Conservation (phyloP, 2,113 vertebrate species). For the Erinaceus europaeus region DNA sequence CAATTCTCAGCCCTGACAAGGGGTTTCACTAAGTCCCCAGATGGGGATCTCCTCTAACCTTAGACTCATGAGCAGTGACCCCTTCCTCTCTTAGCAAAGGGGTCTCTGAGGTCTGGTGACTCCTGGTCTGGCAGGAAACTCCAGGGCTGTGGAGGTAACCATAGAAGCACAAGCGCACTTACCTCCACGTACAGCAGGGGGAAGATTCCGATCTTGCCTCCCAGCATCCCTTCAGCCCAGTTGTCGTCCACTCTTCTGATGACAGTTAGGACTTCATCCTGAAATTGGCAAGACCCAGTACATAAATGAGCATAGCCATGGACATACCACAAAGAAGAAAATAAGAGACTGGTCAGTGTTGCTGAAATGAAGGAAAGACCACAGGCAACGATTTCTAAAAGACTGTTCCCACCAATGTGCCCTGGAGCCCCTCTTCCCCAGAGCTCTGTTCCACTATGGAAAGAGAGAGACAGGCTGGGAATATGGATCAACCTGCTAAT, state of each 20-base stretch:
- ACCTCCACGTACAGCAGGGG: slow-evolving; percentile 98
- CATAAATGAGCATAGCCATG: not conserved
- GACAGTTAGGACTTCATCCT: slow-evolving; percentile 98
- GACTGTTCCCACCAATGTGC: no score
- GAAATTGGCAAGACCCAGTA: slow-evolving; percentile 56
- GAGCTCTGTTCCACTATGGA: no score
- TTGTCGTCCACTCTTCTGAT: slow-evolving; percentile 99
- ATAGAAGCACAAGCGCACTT: slow-evolving; percentile 47
- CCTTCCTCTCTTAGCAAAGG: not conserved
- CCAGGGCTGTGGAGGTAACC: not conserved
- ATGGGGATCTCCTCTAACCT: not conserved
- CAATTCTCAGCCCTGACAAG: not conserved
- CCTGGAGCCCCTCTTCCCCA: no score
- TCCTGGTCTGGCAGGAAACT: not conserved
- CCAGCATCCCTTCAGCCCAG: slow-evolving; percentile 99
- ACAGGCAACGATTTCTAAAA: not conserved
- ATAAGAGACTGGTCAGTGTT: not conserved
- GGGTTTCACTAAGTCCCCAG: not conserved
- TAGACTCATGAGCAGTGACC: not conserved
- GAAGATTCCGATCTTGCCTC: slow-evolving; percentile 98
- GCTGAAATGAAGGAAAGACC: not conserved
- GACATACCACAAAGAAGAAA: not conserved
- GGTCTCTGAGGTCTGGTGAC: not conserved
- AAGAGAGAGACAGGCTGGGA: no score
- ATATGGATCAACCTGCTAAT: no score